Base-by-base conservation (phyloP, 2,888 invertebrate species). In the Epirrhoe tristata region DNA sequence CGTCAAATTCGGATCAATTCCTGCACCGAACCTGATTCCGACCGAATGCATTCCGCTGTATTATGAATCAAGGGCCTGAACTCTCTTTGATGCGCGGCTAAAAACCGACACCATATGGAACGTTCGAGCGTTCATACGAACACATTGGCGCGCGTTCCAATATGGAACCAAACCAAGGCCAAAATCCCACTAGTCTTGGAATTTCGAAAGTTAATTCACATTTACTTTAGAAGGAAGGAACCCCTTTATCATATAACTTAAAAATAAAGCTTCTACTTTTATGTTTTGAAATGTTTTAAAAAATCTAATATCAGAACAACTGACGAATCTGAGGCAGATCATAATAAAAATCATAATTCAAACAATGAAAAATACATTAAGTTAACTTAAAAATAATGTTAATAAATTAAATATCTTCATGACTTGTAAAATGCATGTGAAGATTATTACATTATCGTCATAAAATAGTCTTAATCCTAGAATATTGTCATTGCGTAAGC, bases 401-500 rank as follows among this genome's bases (percentile, higher is more conserved):
- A 8, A 3, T 36, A 36, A 24, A 14, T 10, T 14, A 14, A 46
- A 16, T 6, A 48, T 14, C 16, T 16, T 16, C 7, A 48, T 16
- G 48, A 48, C 1, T 36, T 12, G 4, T 12, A 48, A 16, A 16
- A 48, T 48, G 16, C 48, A 48, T 48, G 7, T 48, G 16, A 16
- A 48, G 14, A 48, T 48, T 48, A 8, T 3, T 36, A 16, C 14
- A 24, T 39, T 24, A 31, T 5, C 43, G 17, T 39, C 48, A 43
- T 61, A 59, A 57, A 57, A 66, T 48, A 54, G 12, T 32, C 48
- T 48, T 51, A 24, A 10, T 50, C 57, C 77, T 85, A 85, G 71
- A 55, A 81, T 90, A 90, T 90, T 90, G 89, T 90, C 90, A 81
- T 73, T 81, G 84, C 84, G 66, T 74, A 90, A 90, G 88, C 90